Percentiles rank a stretch among this genome's conserved stretches.
These are phyloP conservation scores for Thalpophila matura DNA, from an alignment of 2,888 invertebrate genomes.

Conservation along the genomic window DNA sequence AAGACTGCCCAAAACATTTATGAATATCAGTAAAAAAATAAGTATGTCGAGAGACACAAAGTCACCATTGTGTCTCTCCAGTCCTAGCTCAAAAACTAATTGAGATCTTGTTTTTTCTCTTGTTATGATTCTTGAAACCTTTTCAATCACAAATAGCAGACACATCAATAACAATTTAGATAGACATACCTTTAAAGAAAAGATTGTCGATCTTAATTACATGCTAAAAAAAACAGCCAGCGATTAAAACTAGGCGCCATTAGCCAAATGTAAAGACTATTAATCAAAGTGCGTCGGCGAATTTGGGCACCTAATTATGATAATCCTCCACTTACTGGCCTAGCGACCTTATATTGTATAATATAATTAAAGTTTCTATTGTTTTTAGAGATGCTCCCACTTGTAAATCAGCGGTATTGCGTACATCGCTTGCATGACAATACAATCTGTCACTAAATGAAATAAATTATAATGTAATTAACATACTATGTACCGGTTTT, in stretches of 20 bases:
- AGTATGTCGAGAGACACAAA: no score
- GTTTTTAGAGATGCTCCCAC: slow-evolving; percentile 48
- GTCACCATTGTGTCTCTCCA: no score
- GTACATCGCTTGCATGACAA: slow-evolving; percentile 53
- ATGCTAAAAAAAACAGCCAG: slow-evolving; percentile 39
- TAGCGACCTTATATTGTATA: slow-evolving; percentile 51
- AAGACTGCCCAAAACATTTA: no score
- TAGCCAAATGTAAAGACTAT: slow-evolving; percentile 54
- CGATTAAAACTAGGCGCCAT: slow-evolving; percentile 63
- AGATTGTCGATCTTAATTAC: slow-evolving; percentile 33
- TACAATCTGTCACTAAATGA: slow-evolving; percentile 41
- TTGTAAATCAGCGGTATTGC: slow-evolving; percentile 50
- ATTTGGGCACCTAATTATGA: slow-evolving; percentile 60
- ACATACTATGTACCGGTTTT: slow-evolving; percentile 30
- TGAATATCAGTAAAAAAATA: no score
- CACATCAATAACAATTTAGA: background rate
- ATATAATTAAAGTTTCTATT: slow-evolving; percentile 51
- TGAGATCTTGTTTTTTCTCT: background rate
- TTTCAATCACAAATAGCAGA: background rate
- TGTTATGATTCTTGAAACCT: background rate
- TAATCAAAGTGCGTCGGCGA: slow-evolving; percentile 52
- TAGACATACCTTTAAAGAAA: slow-evolving; percentile 4
- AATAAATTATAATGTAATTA: slow-evolving; percentile 58
- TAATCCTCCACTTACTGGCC: slow-evolving; percentile 49
- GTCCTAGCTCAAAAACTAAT: background rate